Evolutionary conservation across 2,113 vertebrate genomes (phyloP), one percentile per base, ranked within the genome.

Genomic region (Tenebrosternarchus preto): DNA sequence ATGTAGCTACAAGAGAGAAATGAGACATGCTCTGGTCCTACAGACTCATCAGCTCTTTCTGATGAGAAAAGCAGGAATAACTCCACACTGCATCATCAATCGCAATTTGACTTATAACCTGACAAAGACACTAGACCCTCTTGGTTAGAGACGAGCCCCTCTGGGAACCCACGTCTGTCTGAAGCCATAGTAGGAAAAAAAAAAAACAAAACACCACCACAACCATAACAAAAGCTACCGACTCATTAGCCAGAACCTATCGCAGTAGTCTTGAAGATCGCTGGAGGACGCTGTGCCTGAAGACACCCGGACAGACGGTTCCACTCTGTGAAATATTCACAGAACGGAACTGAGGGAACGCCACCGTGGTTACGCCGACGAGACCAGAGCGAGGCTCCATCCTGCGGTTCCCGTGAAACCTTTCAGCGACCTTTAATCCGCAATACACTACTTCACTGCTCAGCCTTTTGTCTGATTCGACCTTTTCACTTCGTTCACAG

Each of bases 81-180:
- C 39, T 17, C 27, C 55, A 57, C 33, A 53, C 33, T 59, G 59
- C 60, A 61, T 74, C 82, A 77, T 76, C 56, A 61, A 76, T 72
- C 60, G 59, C 22, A 56, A 71, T 78, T 71, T 85, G 83, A 86
- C 81, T 87, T 86, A 86, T 85, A 86, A 84, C 72, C 80, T 84
- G 80, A 69, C 84, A 87, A 70, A 69, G 60, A 74, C 56, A 22
- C 60, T 39, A 29, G 79, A 73, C 72, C 79, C 63, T 61, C 55
- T 29, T 64, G 73, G 72, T 80, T 80, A 85, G 71, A 55, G 50
- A 50, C 24, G 59, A 11, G 67, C 50, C 46, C 56, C 66, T 59
- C 59, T 25, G 50, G 69, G 80, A 83, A 66, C 69, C 39, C 80
- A 73, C 81, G 46, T 72, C 80, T 57, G 22, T 81, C 29, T 57